These are phyloP conservation scores for Acronicta psi DNA, from an alignment of 2,888 invertebrate genomes.

Conservation along the genomic window DNA sequence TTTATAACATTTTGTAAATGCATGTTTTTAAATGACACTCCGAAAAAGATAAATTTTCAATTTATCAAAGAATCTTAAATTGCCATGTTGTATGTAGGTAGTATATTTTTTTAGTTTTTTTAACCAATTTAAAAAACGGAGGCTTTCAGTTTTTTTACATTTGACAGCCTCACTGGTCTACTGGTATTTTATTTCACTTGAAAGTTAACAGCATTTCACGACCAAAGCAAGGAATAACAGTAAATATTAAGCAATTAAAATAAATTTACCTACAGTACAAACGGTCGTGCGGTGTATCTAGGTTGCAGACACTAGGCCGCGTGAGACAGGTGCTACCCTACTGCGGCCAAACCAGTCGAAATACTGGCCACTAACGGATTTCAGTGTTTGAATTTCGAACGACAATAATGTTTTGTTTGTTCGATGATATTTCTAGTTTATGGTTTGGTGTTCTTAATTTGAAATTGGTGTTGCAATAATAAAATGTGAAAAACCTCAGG, in stretches of 20 bases:
- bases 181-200: neutral
- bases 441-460: constrained; percentile 20
- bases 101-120: too few species aligned
- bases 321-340: constrained; percentile 47
- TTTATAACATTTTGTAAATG: too few species aligned
- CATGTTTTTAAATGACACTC: too few species aligned
- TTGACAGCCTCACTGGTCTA: too few species aligned
- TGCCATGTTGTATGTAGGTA: too few species aligned
- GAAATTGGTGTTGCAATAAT: constrained; percentile 5
- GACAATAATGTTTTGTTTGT: constrained; percentile 28
- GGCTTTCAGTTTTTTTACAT: too few species aligned
- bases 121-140: too few species aligned
- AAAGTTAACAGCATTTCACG: neutral
- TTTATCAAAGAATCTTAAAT: too few species aligned
- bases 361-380: constrained; percentile 51
- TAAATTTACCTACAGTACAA: constrained; percentile 28
- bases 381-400: constrained; percentile 49
- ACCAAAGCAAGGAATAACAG: constrained; percentile 24
- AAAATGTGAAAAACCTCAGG: too few species aligned
- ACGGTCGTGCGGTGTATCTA: constrained; percentile 45
- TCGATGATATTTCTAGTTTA: constrained; percentile 1
- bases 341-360: constrained; percentile 51
- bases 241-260: constrained; percentile 42
- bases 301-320: constrained; percentile 47
- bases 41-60: too few species aligned